A percentile compares a stretch with the other conserved stretches of the same genome.
These are phyloP conservation scores for Sylvilagus bachmani DNA, from an alignment of 2,113 vertebrate genomes.

Conservation along the genomic window DNA sequence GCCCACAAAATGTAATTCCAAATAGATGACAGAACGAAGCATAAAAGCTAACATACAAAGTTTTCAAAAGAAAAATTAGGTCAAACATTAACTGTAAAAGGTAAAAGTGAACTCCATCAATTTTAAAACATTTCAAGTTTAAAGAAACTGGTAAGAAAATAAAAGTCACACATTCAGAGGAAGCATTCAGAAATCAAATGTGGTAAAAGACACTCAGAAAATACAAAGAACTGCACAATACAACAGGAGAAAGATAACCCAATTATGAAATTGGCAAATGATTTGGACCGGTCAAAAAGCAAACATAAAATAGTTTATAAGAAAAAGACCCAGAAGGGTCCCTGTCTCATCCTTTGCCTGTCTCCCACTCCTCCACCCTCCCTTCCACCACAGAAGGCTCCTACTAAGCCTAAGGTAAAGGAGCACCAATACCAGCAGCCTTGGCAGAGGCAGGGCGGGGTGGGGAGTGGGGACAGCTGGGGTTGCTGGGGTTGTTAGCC, in stretches of 20 bases:
- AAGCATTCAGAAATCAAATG: no score
- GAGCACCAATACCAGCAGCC: not conserved
- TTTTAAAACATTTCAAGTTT: not conserved
- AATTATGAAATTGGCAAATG: not conserved
- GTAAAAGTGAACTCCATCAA: not conserved
- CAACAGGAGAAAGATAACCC: not conserved
- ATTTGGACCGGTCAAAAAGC: not conserved
- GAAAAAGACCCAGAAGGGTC: not conserved
- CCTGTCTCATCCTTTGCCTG: not conserved
- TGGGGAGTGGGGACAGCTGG: not conserved
- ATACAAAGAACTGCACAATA: not conserved
- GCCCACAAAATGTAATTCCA: conserved; percentile 14
- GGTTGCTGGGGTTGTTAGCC: conserved; percentile 93
- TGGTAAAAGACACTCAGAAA: not conserved
- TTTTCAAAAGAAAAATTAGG: not conserved
- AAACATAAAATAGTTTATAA: not conserved
- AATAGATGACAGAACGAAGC: not conserved
- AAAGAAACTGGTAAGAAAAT: conserved; percentile 2
- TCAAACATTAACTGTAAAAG: not conserved
- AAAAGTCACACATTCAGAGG: not conserved
- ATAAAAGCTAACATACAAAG: not conserved
- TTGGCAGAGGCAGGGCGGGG: not conserved
- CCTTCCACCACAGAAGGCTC: not conserved
- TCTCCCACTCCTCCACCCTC: not conserved
- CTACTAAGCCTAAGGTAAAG: not conserved